Base-by-base conservation (phyloP, 1,140 invertebrate species). In the Andricus grossulariae region DNA sequence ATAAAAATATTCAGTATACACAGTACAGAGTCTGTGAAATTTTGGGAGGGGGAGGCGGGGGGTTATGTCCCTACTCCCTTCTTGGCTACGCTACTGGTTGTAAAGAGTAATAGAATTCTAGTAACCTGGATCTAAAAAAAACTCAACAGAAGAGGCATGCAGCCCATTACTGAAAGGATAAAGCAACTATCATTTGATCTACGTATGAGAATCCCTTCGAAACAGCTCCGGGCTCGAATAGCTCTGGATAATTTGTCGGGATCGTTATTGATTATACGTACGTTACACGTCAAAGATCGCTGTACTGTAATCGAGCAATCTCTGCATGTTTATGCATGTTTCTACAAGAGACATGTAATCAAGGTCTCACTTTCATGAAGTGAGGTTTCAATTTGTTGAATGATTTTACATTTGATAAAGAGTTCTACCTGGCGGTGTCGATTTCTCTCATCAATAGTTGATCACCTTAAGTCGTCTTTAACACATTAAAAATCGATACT, bases 251-350 rank as follows among this genome's bases (percentile, higher is more conserved):
- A 82, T 79, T 71, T 76, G 39, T 78, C 54, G 60, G 74, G 73
- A 79, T 79, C 76, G 77, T 79, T 74, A 76, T 57, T 78, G 77
- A 82, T 82, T 82, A 75, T 51, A 73, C 16, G 76, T 51, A 73
- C 15, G 76, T 72, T 75, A 39, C 57, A 12, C 39, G 57, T 60
- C 21, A n/a, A 39, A 66, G 60, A 66, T 39, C 32, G 60, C 25
- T 66, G 8, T 21, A 66, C 39, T 45, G 39, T 45, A 45, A 5
- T 45, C 39, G 60, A 16, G 4, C 2, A 66, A 66, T 66, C 60
- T 66, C 60, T 66, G 15, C n/a, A 66, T 66, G 60, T 66, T 66
- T 45, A 66, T 66, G 45, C 32, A n/a, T 25, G 60, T 66, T 66
- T 39, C 60, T n/a, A 16, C 32, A 39, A 39, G 16, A 60, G 21